Evolutionary conservation across 2,113 vertebrate genomes (phyloP), one percentile per base, ranked within the genome.

Genomic region (Onychostoma macrolepis): DNA sequence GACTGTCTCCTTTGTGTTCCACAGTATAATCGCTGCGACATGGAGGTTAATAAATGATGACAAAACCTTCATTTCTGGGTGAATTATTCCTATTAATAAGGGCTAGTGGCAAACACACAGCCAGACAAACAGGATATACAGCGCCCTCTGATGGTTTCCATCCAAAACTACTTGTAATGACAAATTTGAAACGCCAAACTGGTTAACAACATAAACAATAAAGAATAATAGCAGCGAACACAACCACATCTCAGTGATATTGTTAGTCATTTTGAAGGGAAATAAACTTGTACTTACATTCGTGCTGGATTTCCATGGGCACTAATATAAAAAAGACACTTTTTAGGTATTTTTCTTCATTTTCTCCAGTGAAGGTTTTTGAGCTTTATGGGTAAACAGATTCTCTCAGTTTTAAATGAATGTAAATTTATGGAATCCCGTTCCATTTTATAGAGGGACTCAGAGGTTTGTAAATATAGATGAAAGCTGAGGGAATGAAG

Each of bases 71-170:
- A 28, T 76, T 26, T 76, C 45, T 45, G 3, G 13, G 13, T 8
- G 24, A 76, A 76, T 13, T 48, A 2, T 26, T 3, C 13, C n/a
- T 17, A 4, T 76, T 12, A 15, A 43, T 17, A 75, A 12, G 2
- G 41, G n/a, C 6, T 45, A 36, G 4, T 9, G 26, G 9, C 53
- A 80, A 33, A 58, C 30, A 38, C 5, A 36, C 12, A 4, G 19
- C 21, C 24, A 2, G 15, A 26, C 41, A 65, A 65, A 61, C 17
- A 58, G 33, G 4, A 26, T 86, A 81, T 74, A 63, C 26, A 80
- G n/a, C 79, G 86, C 85, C 87, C 83, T 86, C 87, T 53, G 75
- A 43, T 85, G 89, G 48, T 69, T 28, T 19, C 2, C 28, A 69
- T 19, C 15, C 28, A 56, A 63, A 74, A 8, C 48, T 30, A 36